These are phyloP conservation scores for Lepus townsendii DNA, from an alignment of 2,797 vertebrate species.

Conservation along the genomic window DNA sequence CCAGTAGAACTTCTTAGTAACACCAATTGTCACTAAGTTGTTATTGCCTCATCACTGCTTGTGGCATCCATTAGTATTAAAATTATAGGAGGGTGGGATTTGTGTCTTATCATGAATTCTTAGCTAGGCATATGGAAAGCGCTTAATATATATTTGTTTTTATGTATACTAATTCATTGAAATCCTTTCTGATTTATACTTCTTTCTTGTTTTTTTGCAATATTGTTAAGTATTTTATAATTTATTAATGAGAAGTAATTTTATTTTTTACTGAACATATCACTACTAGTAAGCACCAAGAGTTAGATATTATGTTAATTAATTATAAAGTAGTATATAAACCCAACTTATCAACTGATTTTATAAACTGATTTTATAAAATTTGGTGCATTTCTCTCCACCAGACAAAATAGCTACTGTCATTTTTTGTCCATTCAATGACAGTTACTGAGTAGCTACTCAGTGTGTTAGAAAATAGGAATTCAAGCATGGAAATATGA, in stretches of 20 bases:
- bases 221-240: not conserved
- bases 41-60: not conserved
- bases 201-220: not conserved
- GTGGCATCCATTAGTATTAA: not conserved
- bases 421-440: not conserved
- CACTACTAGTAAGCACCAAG: not conserved
- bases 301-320: not conserved
- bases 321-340: slow-evolving; percentile 9
- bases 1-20: not conserved
- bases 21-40: not conserved
- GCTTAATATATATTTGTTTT: not conserved
- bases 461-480: not conserved
- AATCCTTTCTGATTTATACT: not conserved
- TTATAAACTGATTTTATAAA: slow-evolving; percentile 11
- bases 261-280: not conserved
- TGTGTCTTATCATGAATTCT: not conserved
- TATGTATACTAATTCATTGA: not conserved
- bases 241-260: not conserved
- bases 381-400: not conserved
- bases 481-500: not conserved
- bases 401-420: not conserved
- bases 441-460: not conserved
- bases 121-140: not conserved
- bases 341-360: not conserved
- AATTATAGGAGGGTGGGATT: not conserved